Base-by-base conservation (phyloP, 1,140 invertebrate species). In the Tetragnatha versicolor region DNA sequence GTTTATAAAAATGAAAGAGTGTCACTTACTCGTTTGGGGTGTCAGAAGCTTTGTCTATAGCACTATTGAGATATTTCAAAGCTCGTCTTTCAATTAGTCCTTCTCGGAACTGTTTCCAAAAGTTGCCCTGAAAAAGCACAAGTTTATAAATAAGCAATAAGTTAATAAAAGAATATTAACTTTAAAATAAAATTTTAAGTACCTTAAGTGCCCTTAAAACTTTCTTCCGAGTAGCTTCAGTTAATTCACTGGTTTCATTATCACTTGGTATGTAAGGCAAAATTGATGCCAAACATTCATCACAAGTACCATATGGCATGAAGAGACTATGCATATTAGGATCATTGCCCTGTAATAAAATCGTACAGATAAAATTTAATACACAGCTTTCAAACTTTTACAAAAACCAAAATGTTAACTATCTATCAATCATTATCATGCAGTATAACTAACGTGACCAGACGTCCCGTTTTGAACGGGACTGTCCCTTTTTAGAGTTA, bases 301-400 rank as follows among this genome's bases (percentile, higher is more conserved):
- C 20, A 45, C 70, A 73, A 12, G 70, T 61, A 20, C 70, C 70
- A 73, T 73, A 73, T 4, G 70, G 70, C 20, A 73, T 33, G 55
- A 45, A 73, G 17, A 73, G 33, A 22, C 70, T 73, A 35, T n/a
- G 20, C 70, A 73, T 73, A 42, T 27, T 22, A 12, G 39, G 33
- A 45, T 73, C 70, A 73, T 73, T 58, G 4, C 70, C 70, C 70
- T 73, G 9, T 0, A 25, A 45, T 29, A 27, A n/a, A n/a, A n/a
- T n/a, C n/a, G n/a, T n/a, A n/a, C n/a, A n/a, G n/a, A n/a, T n/a
- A n/a, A n/a, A n/a, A n/a, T 45, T 45, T 1, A 45, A 45, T 45
- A 45, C 12, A 9, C 42, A 2, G 2, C n/a, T 45, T 45, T 45
- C 2, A 45, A 45, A n/a, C 42, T 45, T 45, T 45, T n/a, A n/a